Evolutionary conservation across 1,140 invertebrate genomes (phyloP).

Genomic region (Anadara kagoshimensis): DNA sequence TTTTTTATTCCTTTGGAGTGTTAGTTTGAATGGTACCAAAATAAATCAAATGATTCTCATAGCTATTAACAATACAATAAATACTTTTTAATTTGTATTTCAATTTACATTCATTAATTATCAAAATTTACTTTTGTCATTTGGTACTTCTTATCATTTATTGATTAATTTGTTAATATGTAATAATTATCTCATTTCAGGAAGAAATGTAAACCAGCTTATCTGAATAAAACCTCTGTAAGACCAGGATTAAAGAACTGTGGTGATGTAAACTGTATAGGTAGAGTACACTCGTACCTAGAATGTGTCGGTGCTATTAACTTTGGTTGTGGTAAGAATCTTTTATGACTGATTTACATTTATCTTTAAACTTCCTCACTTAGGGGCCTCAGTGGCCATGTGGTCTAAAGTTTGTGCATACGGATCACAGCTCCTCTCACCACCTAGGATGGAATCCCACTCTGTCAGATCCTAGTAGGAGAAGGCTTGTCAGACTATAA

Average conservation of each 20-base stretch:
- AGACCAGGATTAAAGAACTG: slow-evolving; percentile 79
- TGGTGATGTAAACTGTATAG: slow-evolving; percentile 81
- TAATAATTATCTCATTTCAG: slow-evolving; percentile 54
- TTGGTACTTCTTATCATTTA: background rate
- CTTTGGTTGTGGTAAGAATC: slow-evolving; percentile 78
- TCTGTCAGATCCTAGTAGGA: too few species aligned
- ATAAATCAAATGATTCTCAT: background rate
- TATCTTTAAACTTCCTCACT: too few species aligned
- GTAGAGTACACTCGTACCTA: slow-evolving; percentile 79
- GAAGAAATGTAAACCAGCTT: slow-evolving; percentile 77
- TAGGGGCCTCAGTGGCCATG: too few species aligned
- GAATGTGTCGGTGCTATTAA: slow-evolving; percentile 81
- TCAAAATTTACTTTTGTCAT: too few species aligned
- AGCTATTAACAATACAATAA: too few species aligned
- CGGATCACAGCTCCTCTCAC: too few species aligned
- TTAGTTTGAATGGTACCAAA: background rate
- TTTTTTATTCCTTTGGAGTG: too few species aligned
- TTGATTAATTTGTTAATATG: slow-evolving; percentile 2
- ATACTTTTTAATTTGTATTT: too few species aligned
- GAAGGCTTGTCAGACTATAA: too few species aligned
- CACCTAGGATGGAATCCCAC: too few species aligned
- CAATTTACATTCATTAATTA: too few species aligned
- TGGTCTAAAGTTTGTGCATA: too few species aligned
- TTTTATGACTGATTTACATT: background rate
- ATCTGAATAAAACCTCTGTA: slow-evolving; percentile 79